Percentiles rank a stretch among this genome's conserved stretches.
Conservation (phyloP, 2,888 invertebrate species). For the Drosophila phalerata region DNA sequence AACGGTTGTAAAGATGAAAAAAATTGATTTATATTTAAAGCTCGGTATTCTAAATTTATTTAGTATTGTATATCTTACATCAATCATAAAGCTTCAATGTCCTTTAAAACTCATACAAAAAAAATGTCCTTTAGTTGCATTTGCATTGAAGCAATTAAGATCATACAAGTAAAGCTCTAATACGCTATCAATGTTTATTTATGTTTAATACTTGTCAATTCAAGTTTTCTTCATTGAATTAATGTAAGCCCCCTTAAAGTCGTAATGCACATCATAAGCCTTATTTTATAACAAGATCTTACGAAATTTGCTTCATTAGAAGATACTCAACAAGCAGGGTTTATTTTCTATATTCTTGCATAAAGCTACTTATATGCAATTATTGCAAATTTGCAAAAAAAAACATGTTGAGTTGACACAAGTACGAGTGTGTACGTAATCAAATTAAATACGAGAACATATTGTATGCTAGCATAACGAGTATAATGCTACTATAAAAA, state of each 20-base stretch:
- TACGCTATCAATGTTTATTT: background rate
- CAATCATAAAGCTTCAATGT: background rate
- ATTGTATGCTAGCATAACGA: background rate
- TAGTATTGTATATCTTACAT: background rate
- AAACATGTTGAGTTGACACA: background rate
- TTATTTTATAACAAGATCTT: background rate
- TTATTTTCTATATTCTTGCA: slow-evolving; percentile 1
- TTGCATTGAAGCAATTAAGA: background rate
- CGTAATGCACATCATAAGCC: background rate
- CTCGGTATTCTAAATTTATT: no score
- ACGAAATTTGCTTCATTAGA: background rate
- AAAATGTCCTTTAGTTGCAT: background rate
- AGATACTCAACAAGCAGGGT: background rate
- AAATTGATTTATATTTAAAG: no score
- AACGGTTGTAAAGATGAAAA: no score
- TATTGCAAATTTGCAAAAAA: background rate
- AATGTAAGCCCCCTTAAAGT: background rate
- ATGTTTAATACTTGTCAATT: background rate
- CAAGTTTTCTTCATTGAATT: background rate
- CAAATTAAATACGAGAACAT: slow-evolving; percentile 4
- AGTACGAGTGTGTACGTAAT: background rate
- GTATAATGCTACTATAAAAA: background rate
- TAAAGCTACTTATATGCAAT: background rate
- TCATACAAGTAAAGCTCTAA: background rate
- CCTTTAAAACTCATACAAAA: background rate